phyloP scores from a whole-genome alignment of 2,888 invertebrate species.

The Leptarthrus brevirostris region DNA sequence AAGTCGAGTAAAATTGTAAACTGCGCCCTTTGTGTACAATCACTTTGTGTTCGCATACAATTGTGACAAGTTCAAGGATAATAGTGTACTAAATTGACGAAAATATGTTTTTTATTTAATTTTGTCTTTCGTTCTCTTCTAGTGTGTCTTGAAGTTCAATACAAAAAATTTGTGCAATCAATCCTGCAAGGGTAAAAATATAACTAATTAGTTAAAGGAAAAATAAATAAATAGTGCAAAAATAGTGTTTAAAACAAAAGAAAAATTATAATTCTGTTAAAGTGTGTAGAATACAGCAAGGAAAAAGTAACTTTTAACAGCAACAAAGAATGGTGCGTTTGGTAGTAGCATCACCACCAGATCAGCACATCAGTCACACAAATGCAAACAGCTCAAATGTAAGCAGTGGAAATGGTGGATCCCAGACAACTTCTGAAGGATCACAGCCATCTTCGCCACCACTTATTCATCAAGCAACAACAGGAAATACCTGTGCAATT shows the following conservation, averaged over 20 bases:
- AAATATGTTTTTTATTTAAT: too few relatives aligned
- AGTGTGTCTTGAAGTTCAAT: background rate
- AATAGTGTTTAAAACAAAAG: background rate
- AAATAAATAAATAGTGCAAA: background rate
- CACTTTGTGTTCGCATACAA: too few relatives aligned
- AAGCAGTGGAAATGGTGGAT: constrained; percentile 56
- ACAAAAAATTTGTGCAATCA: constrained; percentile 34
- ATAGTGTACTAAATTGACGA: too few relatives aligned
- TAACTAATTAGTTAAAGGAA: constrained; percentile 15
- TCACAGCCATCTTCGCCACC: constrained; percentile 64
- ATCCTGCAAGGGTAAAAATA: constrained; percentile 37
- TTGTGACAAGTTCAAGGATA: too few relatives aligned
- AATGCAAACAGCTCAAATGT: constrained; percentile 47
- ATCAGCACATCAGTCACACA: constrained; percentile 56
- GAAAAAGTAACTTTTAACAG: constrained; percentile 18
- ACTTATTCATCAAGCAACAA: constrained; percentile 61
- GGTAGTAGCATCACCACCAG: constrained; percentile 61
- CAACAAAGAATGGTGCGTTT: constrained; percentile 63
- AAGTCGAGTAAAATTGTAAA: too few relatives aligned
- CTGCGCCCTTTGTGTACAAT: too few relatives aligned
- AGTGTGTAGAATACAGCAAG: constrained; percentile 18
- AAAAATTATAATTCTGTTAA: constrained; percentile 16
- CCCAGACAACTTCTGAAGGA: constrained; percentile 60
- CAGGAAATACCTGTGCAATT: constrained; percentile 50
- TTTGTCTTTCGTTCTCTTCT: too few relatives aligned